phyloP scores from a whole-genome alignment of 2,797 vertebrate genomes.

The Geotrypetes seraphini region DNA sequence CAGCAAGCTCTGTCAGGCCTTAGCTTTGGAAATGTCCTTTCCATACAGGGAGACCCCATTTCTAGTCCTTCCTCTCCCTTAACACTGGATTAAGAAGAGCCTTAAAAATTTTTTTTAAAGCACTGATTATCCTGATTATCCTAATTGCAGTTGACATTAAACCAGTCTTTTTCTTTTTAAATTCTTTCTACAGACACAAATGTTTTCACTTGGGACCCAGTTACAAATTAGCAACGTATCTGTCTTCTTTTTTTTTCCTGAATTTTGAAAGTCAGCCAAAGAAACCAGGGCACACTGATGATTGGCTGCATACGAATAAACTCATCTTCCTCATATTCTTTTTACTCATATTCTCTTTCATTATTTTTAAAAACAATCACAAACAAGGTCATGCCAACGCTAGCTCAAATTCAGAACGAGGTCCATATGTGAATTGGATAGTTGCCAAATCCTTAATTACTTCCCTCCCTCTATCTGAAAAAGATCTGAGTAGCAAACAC shows the following conservation, averaged over 20 bases:
- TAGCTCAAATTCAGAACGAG: slow-evolving; percentile 23
- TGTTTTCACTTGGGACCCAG: slow-evolving; percentile 40
- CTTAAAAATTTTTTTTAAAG: slow-evolving; percentile 38
- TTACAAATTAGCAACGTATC: slow-evolving; percentile 29
- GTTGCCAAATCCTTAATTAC: slow-evolving; percentile 58
- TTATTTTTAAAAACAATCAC: neutral
- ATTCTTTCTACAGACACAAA: slow-evolving; percentile 47
- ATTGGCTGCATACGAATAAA: slow-evolving; percentile 8
- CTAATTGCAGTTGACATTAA: slow-evolving; percentile 58
- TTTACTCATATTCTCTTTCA: neutral
- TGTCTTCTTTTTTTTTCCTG: slow-evolving; percentile 17
- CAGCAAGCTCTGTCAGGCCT: slow-evolving; percentile 28
- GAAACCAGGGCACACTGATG: slow-evolving; percentile 3
- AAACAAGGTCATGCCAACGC: slow-evolving; percentile 3
- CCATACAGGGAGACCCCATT: slow-evolving; percentile 26
- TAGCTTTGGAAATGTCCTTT: slow-evolving; percentile 38
- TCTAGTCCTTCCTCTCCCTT: slow-evolving; percentile 16
- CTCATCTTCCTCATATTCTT: neutral
- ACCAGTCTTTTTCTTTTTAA: slow-evolving; percentile 50
- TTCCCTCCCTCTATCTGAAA: slow-evolving; percentile 31
- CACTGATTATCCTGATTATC: slow-evolving; percentile 53
- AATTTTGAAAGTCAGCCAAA: slow-evolving; percentile 49
- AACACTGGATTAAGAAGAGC: slow-evolving; percentile 24
- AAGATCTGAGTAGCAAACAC: slow-evolving; percentile 23
- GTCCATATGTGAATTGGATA: slow-evolving; percentile 44